Evolutionary conservation across 2,113 vertebrate species (phyloP).

Genomic region (Psittacara wagleri): DNA sequence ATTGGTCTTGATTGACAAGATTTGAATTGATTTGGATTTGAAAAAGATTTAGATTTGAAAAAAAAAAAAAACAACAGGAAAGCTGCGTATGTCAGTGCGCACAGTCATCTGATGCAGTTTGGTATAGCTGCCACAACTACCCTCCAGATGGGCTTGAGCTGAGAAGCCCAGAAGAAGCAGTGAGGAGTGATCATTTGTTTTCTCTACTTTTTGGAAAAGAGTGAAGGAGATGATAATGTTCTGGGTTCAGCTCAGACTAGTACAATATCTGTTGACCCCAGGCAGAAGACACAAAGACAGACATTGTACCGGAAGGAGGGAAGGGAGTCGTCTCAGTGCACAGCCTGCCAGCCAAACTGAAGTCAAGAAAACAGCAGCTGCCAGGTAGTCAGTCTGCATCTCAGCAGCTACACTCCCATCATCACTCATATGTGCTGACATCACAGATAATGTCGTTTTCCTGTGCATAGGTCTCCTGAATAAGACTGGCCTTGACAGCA

Average conservation of each 20-base stretch:
- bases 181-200: background rate
- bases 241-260: background rate
- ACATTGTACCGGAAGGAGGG: background rate
- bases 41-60: background rate
- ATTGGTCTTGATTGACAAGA: background rate
- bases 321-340: background rate
- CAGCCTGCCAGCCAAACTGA: background rate
- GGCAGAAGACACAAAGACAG: background rate
- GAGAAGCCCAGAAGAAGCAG: background rate
- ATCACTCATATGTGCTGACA: background rate
- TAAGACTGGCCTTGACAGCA: background rate
- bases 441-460: background rate
- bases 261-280: background rate
- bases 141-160: background rate
- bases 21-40: background rate
- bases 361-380: background rate
- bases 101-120: background rate
- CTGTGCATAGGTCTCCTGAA: background rate
- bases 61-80: background rate
- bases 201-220: background rate
- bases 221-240: background rate
- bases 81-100: background rate
- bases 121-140: background rate
- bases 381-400: background rate
- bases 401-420: background rate